Evolutionary conservation across 2,113 vertebrate species (phyloP).

Genomic region (Ranitomeya imitator): DNA sequence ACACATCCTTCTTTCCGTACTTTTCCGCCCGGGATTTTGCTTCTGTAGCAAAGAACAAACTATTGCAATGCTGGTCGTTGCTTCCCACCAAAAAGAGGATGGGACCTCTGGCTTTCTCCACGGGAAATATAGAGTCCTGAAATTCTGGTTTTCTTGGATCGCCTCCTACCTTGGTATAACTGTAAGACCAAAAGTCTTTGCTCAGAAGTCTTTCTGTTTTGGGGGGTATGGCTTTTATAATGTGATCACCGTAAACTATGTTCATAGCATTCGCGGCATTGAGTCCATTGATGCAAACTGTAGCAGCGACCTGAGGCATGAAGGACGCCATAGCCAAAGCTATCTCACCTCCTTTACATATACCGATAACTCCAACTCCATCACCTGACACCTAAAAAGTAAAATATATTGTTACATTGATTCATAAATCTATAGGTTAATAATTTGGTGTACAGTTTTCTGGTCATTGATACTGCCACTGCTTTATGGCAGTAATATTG

Average conservation of each 20-base stretch:
- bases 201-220: not conserved
- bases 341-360: constrained; percentile 67
- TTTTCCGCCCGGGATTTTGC: constrained; percentile 59
- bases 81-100: constrained; percentile 69
- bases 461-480: too few relatives aligned
- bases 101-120: constrained; percentile 59
- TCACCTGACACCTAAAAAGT: constrained; percentile 67
- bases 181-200: constrained; percentile 32
- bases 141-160: constrained; percentile 51
- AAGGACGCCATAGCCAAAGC: constrained; percentile 67
- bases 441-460: too few relatives aligned
- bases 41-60: constrained; percentile 62
- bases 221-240: constrained; percentile 61
- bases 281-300: constrained; percentile 67
- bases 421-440: not conserved
- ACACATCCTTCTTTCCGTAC: not conserved
- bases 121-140: constrained; percentile 45
- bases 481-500: too few relatives aligned
- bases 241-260: constrained; percentile 54
- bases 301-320: constrained; percentile 62
- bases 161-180: accelerated
- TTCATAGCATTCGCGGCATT: constrained; percentile 51
- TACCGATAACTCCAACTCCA: constrained; percentile 60
- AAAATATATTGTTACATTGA: not conserved
- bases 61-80: constrained; percentile 61